Conservation (phyloP, 2,888 invertebrate species). For the Apamea crenata region DNA sequence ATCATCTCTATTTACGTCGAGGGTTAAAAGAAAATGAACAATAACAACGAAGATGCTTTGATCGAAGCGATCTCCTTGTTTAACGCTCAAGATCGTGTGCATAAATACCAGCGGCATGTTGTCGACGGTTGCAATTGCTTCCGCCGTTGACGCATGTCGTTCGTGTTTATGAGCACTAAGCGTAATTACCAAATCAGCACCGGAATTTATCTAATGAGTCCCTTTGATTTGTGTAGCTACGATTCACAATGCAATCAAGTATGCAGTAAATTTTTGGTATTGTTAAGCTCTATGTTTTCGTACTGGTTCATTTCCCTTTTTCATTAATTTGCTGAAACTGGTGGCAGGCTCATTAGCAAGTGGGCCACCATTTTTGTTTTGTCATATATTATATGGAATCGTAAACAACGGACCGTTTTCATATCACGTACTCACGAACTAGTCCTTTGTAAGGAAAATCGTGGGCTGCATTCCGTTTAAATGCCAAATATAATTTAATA, state of each 20-base stretch:
- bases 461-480: slow-evolving; percentile 61
- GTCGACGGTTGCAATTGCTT: too few species aligned
- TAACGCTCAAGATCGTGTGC: neutral
- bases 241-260: neutral
- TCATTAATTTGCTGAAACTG: neutral
- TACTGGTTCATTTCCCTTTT: neutral
- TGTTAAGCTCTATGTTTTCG: neutral
- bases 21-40: neutral
- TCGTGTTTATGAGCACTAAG: neutral
- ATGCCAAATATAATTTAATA: slow-evolving; percentile 62
- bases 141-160: neutral
- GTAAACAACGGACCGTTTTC: slow-evolving; percentile 29
- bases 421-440: slow-evolving; percentile 29
- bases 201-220: neutral
- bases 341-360: neutral
- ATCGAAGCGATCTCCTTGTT: neutral
- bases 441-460: slow-evolving; percentile 38
- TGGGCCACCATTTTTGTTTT: neutral
- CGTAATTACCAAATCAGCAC: neutral
- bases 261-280: neutral
- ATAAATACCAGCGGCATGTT: too few species aligned
- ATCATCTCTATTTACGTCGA: neutral
- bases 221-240: neutral
- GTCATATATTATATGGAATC: slow-evolving; percentile 1
- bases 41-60: too few species aligned